Evolutionary conservation across 2,888 invertebrate genomes (phyloP).

Genomic region (Lordiphosa andalusiaca): DNA sequence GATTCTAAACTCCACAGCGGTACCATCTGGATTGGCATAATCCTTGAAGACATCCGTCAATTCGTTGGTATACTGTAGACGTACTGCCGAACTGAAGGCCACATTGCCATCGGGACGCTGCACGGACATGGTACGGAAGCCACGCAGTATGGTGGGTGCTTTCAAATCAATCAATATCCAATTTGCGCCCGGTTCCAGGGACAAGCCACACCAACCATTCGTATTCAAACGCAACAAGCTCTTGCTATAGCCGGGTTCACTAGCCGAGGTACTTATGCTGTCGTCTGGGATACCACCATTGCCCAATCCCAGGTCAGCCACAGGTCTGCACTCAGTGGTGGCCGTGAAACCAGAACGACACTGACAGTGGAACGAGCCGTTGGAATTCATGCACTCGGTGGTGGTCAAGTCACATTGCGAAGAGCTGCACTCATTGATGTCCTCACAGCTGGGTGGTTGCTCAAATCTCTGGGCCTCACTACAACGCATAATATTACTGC

Average conservation of each 20-base stretch:
- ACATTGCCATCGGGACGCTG: conserved; percentile 89
- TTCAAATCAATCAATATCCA: conserved; percentile 93
- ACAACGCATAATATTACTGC: conserved; percentile 91
- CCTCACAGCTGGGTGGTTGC: conserved; percentile 92
- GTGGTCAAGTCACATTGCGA: conserved; percentile 95
- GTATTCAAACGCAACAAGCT: conserved; percentile 91
- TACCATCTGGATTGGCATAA: conserved; percentile 95
- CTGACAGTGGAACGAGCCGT: conserved; percentile 93
- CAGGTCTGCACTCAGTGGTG: conserved; percentile 93
- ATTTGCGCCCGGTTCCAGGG: conserved; percentile 91
- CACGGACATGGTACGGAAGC: conserved; percentile 94
- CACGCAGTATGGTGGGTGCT: conserved; percentile 93
- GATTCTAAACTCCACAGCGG: conserved; percentile 94
- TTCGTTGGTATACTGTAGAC: conserved; percentile 92
- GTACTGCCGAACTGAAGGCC: conserved; percentile 94
- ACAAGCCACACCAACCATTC: conserved; percentile 94
- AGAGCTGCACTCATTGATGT: conserved; percentile 93
- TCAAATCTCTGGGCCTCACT: conserved; percentile 91
- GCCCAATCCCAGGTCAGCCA: conserved; percentile 89
- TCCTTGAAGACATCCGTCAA: conserved; percentile 94
- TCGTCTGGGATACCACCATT: conserved; percentile 95
- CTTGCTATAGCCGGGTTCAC: conserved; percentile 91
- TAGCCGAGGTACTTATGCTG: conserved; percentile 91
- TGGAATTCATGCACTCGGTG: conserved; percentile 93
- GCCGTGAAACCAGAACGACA: conserved; percentile 91